Evolutionary conservation across 2,888 invertebrate genomes (phyloP).

Genomic region (Thereva nobilitata): DNA sequence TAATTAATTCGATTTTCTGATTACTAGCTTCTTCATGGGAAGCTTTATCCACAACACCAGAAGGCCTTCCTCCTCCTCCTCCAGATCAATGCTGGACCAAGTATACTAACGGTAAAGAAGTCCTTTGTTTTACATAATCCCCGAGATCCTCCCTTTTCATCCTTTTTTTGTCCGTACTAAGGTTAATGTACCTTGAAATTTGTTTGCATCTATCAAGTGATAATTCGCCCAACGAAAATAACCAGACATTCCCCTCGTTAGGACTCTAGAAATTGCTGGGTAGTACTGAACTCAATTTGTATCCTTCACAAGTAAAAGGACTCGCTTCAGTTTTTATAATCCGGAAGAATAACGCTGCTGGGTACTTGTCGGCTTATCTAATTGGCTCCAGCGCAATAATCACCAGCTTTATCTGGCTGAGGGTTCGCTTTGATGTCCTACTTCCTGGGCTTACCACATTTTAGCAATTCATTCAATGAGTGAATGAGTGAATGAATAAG

Average conservation of each 20-base stretch:
- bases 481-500: background rate
- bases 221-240: conserved; percentile 13
- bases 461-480: too few species aligned
- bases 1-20: conserved; percentile 29
- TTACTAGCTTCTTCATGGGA: background rate
- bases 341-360: conserved; percentile 1
- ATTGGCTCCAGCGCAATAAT: conserved; percentile 13
- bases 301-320: background rate
- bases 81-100: too few species aligned
- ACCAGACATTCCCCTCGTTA: background rate
- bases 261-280: background rate
- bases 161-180: conserved; percentile 1
- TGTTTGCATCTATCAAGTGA: conserved; percentile 22
- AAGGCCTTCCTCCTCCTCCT: background rate
- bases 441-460: conserved; percentile 1
- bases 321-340: conserved; percentile 15
- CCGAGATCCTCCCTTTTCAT: background rate
- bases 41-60: conserved; percentile 6
- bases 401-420: background rate
- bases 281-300: too few species aligned
- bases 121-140: background rate
- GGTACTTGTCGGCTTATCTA: conserved; percentile 22
- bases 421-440: conserved; percentile 14
- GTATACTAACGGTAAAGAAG: too few species aligned
- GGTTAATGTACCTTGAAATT: conserved; percentile 35